Conservation (phyloP, 2,797 vertebrate species). For the Mus spretus region DNA sequence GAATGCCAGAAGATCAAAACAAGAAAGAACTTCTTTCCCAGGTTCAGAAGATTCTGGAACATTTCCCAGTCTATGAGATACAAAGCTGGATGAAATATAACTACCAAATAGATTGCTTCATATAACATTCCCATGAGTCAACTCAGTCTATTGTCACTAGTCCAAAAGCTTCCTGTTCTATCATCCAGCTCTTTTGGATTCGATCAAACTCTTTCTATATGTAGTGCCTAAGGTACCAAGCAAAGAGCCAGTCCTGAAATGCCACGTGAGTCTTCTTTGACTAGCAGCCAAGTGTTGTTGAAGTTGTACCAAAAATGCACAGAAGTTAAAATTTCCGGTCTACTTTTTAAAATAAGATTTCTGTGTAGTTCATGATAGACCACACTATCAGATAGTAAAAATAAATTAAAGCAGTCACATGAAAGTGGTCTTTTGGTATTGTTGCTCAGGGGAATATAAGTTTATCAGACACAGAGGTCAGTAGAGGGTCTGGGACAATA, state of each 20-base stretch:
- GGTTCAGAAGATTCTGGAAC: neutral
- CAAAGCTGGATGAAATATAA: neutral
- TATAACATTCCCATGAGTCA: no score
- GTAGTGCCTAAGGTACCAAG: neutral
- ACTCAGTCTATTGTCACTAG: neutral
- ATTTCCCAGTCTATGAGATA: neutral
- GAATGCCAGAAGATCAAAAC: neutral
- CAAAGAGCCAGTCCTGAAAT: neutral
- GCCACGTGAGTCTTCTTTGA: neutral
- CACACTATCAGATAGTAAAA: neutral
- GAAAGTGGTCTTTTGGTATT: neutral
- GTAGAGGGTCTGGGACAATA: neutral
- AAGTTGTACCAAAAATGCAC: neutral
- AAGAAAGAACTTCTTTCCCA: neutral
- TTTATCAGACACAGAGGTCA: neutral
- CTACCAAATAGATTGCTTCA: neutral
- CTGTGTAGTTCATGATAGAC: neutral
- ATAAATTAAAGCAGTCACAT: neutral
- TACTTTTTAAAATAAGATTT: constrained; percentile 55
- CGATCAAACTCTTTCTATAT: neutral
- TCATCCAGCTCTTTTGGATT: neutral
- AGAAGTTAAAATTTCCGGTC: neutral
- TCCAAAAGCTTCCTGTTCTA: neutral
- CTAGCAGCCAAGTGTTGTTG: neutral
- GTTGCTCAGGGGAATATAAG: neutral